Percentiles rank a stretch among this genome's conserved stretches.
phyloP scores from a whole-genome alignment of 2,888 invertebrate genomes.

The Nomada flava region DNA sequence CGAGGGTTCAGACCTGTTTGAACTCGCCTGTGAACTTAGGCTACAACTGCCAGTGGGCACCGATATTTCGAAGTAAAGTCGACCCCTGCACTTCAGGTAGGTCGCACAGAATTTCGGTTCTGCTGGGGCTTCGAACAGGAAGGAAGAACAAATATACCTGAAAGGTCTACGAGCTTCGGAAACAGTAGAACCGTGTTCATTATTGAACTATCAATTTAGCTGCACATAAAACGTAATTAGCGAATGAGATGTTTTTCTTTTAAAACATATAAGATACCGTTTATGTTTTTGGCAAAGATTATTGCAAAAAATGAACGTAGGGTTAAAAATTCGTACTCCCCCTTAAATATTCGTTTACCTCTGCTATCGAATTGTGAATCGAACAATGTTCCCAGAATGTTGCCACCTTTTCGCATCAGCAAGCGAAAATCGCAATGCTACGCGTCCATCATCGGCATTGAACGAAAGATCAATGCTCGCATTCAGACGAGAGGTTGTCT shows the following conservation, averaged over 20 bases:
- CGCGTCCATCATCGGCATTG: neutral
- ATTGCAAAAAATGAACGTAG: neutral
- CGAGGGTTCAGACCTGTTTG: constrained; percentile 69
- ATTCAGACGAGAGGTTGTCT: constrained; percentile 15
- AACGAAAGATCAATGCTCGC: constrained; percentile 17
- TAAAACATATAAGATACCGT: too few species aligned
- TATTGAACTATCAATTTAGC: too few species aligned
- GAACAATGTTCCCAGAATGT: neutral
- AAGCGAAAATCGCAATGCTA: neutral
- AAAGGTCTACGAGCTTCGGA: neutral
- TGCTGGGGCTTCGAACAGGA: neutral
- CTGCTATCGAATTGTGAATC: too few species aligned
- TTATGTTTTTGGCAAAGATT: too few species aligned
- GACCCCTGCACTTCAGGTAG: constrained; percentile 53
- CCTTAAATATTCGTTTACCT: neutral
- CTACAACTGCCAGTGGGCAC: constrained; percentile 33
- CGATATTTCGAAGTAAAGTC: constrained; percentile 46
- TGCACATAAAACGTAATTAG: too few species aligned
- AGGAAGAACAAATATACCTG: too few species aligned
- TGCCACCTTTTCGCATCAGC: neutral
- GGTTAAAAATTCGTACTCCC: neutral
- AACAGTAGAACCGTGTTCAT: too few species aligned
- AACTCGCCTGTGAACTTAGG: constrained; percentile 63
- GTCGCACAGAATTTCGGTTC: constrained; percentile 17
- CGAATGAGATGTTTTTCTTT: too few species aligned